phyloP scores from a whole-genome alignment of 2,888 invertebrate species.

The Deilephila elpenor region DNA sequence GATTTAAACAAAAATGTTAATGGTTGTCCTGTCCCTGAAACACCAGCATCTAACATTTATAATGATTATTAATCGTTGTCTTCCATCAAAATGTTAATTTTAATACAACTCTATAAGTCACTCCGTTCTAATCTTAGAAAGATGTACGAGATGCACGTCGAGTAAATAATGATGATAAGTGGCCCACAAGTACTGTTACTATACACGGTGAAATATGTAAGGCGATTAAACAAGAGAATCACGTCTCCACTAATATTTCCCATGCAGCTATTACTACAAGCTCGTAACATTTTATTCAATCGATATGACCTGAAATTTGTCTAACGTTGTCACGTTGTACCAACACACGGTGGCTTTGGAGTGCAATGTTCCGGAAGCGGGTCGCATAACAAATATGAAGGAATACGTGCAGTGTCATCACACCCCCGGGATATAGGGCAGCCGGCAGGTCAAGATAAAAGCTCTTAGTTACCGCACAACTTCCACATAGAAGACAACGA shows the following conservation, averaged over 20 bases:
- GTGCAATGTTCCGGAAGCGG: conserved; percentile 27
- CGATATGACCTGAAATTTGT: conserved; percentile 11
- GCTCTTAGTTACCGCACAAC: conserved; percentile 69
- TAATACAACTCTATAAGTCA: conserved; percentile 15
- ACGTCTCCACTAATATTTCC: conserved; percentile 7
- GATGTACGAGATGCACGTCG: background rate
- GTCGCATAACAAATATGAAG: conserved; percentile 49
- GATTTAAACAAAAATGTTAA: background rate
- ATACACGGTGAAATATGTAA: conserved; percentile 11
- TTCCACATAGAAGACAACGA: conserved; percentile 51
- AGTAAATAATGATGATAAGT: conserved; percentile 14
- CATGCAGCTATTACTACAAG: background rate
- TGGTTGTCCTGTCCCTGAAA: no score
- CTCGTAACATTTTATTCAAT: conserved; percentile 18
- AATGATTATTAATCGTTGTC: background rate
- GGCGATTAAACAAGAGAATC: conserved; percentile 7
- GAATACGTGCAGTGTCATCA: conserved; percentile 52
- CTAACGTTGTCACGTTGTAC: conserved; percentile 1
- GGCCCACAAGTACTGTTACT: conserved; percentile 21
- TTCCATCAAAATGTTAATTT: background rate
- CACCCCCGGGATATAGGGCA: conserved; percentile 68
- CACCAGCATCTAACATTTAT: background rate
- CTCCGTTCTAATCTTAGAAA: background rate
- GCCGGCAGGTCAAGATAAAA: conserved; percentile 71
- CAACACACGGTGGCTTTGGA: conserved; percentile 4